phyloP scores from a whole-genome alignment of 2,113 vertebrate genomes.

The Brachypodius melanocephalos region DNA sequence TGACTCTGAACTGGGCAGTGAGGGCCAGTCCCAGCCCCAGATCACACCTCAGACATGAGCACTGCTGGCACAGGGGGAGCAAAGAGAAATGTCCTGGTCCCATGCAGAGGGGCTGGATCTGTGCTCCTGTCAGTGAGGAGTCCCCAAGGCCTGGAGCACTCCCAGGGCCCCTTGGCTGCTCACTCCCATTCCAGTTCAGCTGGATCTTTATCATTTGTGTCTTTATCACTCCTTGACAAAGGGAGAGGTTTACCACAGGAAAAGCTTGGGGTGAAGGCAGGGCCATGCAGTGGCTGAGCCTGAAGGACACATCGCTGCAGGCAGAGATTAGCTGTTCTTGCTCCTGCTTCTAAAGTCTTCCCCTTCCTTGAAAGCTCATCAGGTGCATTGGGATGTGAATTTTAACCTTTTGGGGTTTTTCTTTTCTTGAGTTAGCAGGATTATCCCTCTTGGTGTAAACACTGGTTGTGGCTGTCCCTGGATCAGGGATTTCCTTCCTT shows the following conservation, averaged over 20 bases:
- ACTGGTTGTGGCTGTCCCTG: background rate
- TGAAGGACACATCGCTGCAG: background rate
- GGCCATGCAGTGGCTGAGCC: background rate
- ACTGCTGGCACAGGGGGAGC: background rate
- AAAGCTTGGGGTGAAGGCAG: background rate
- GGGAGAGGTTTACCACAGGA: background rate
- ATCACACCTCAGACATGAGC: background rate
- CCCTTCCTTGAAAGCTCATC: background rate
- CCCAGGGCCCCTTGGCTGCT: background rate
- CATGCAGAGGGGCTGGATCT: rapidly evolving
- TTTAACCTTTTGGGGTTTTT: background rate
- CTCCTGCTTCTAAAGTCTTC: background rate
- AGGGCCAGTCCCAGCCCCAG: background rate
- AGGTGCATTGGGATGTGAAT: background rate
- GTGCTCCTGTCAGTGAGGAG: rapidly evolving
- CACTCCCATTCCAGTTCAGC: background rate
- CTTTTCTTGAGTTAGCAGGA: background rate
- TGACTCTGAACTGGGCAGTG: background rate
- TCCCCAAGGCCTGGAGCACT: background rate
- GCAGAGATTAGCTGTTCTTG: background rate
- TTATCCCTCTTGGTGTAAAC: background rate
- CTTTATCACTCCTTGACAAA: background rate
- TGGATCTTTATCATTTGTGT: too few relatives aligned
- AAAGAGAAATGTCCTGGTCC: background rate
- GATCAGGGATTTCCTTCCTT: background rate